These are phyloP conservation scores for Sitodiplosis mosellana DNA, from an alignment of 1,140 invertebrate genomes.

Conservation along the genomic window DNA sequence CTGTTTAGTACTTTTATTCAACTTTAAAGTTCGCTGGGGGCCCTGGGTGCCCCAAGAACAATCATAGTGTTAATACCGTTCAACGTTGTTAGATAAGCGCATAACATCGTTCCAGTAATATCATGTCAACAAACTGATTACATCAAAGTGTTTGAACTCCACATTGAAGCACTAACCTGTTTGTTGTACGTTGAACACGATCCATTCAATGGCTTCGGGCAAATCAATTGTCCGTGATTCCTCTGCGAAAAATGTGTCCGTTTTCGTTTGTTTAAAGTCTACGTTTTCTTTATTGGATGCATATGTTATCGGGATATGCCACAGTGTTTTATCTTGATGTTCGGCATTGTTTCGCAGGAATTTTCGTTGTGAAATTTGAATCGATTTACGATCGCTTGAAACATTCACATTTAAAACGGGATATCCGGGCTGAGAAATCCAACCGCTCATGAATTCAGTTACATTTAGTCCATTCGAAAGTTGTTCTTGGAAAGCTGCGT, in stretches of 20 bases:
- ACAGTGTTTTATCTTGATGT: conserved; percentile 15
- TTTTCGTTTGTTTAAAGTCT: conserved; percentile 28
- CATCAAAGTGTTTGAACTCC: too few species aligned
- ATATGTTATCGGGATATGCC: conserved; percentile 43
- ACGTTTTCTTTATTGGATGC: conserved; percentile 22
- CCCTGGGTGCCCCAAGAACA: too few species aligned
- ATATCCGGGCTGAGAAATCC: conserved; percentile 55
- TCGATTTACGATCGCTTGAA: conserved; percentile 1
- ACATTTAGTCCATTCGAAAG: conserved; percentile 23
- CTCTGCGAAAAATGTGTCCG: conserved; percentile 1
- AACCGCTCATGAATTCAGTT: conserved; percentile 40
- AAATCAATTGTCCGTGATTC: background rate
- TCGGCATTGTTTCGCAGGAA: conserved; percentile 29
- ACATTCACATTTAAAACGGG: conserved; percentile 40
- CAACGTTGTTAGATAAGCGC: too few species aligned
- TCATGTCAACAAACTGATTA: too few species aligned
- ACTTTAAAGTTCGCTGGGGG: too few species aligned
- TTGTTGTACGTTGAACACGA: too few species aligned
- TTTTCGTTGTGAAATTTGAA: conserved; percentile 27
- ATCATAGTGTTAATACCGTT: too few species aligned
- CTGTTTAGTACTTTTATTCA: too few species aligned
- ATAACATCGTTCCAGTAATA: too few species aligned
- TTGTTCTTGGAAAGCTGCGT: conserved; percentile 34
- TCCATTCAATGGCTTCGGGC: too few species aligned
- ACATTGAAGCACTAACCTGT: too few species aligned